A percentile compares a stretch with the other conserved stretches of the same genome.
Conservation (phyloP, 2,797 vertebrate species). For the Eremophila alpestris region DNA sequence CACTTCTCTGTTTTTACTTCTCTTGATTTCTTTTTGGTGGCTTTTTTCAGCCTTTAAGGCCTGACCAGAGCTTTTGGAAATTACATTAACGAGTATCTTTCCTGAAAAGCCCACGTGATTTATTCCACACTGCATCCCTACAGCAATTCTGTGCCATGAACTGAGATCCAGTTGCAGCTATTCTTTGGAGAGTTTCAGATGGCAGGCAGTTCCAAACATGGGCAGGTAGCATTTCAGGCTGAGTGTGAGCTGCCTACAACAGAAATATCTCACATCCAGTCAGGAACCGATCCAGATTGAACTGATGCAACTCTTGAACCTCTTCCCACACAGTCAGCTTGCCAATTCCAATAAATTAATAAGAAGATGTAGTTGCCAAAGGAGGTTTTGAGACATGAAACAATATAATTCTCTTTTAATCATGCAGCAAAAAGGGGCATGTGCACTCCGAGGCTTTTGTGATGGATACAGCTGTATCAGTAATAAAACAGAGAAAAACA, state of each 20-base stretch:
- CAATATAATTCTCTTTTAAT: background rate
- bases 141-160: background rate
- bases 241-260: background rate
- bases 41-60: background rate
- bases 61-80: background rate
- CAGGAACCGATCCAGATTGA: conserved; percentile 1
- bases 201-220: background rate
- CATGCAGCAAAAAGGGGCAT: background rate
- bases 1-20: background rate
- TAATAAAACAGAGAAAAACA: background rate
- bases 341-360: conserved; percentile 29
- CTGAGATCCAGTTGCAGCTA: background rate
- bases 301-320: conserved; percentile 25
- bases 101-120: background rate
- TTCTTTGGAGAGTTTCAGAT: background rate
- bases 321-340: background rate
- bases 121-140: background rate
- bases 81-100: background rate
- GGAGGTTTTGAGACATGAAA: background rate
- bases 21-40: background rate
- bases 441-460: background rate
- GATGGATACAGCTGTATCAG: background rate
- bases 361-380: background rate
- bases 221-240: background rate
- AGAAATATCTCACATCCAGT: background rate